Base-by-base conservation (phyloP, 2,797 vertebrate genomes). In the Bucorvus abyssinicus region DNA sequence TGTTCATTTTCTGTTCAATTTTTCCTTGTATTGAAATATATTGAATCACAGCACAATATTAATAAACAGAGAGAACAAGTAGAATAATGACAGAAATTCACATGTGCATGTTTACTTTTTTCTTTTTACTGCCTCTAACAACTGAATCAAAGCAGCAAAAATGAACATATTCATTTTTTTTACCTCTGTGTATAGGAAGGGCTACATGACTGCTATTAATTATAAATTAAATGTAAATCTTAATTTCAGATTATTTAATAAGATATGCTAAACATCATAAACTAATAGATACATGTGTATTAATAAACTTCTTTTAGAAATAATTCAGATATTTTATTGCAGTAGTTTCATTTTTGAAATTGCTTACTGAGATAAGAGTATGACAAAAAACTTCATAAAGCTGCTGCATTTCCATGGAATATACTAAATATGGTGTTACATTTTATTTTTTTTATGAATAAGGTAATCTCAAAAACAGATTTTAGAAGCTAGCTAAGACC, bases 381-480 rank as follows among this genome's bases (percentile, higher is more conserved):
- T 57, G 83, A 75, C 64, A 89, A 93, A 63, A 89, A 93, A 63
- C 87, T 89, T 87, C 67, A 89, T 88, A 71, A 77, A 82, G 69
- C 61, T 94, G 26, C 56, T 68, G 19, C 11, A 24, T 69, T 85
- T 27, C 26, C 32, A 44, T 17, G 63, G 24, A 69, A 29, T 50
- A 38, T 59, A 60, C 9, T 64, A 12, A 16, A 42, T 45, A 23
- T 22, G 32, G 9, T 9, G 22, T 38, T 57, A 22, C 7, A 89
- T 94, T 40, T 40, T 40, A 10, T 63, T 61, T 53, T 87, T 95
- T 95, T 65, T 20, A 73, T 91, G 47, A 94, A 84, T 61, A 70
- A 60, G 49, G 34, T 83, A 45, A 87, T 94, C 44, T 93, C 91
- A 90, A 87, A 95, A 94, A 14, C 40, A 87, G 60, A 40, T 38